phyloP scores from a whole-genome alignment of 2,888 invertebrate genomes.

The Uropetala carovei region DNA sequence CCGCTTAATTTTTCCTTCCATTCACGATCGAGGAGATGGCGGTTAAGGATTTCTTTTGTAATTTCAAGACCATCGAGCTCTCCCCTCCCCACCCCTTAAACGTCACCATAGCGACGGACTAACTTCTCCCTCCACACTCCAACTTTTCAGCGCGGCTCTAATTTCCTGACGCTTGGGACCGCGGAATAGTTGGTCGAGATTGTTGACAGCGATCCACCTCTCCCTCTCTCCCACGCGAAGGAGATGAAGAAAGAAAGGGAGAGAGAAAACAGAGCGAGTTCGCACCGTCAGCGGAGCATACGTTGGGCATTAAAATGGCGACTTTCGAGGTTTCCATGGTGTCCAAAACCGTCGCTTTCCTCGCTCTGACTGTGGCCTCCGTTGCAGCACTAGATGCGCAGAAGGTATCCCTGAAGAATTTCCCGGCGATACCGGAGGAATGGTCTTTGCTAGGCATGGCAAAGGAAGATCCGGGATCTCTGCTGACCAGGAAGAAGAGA shows the following conservation, averaged over 20 bases:
- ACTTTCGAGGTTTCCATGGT: background rate
- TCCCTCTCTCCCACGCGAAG: background rate
- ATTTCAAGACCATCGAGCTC: no score
- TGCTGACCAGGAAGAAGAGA: slow-evolving; percentile 34
- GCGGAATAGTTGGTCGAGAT: background rate
- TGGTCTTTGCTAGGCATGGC: background rate
- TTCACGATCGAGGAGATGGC: no score
- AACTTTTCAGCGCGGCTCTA: no score
- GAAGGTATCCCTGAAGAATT: background rate
- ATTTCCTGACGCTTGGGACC: no score
- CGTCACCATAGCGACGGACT: no score
- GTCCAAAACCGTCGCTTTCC: background rate
- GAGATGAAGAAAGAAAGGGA: background rate
- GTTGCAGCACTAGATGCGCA: background rate
- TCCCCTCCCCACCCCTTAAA: no score
- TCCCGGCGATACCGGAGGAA: background rate
- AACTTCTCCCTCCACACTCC: no score
- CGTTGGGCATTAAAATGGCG: background rate
- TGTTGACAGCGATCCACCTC: background rate
- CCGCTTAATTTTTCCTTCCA: no score
- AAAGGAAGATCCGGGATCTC: background rate
- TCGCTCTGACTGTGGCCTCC: background rate
- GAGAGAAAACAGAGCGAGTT: background rate
- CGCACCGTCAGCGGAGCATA: background rate
- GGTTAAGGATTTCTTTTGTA: no score